Conservation (phyloP, 2,888 invertebrate genomes). For the Arenicola marina region DNA sequence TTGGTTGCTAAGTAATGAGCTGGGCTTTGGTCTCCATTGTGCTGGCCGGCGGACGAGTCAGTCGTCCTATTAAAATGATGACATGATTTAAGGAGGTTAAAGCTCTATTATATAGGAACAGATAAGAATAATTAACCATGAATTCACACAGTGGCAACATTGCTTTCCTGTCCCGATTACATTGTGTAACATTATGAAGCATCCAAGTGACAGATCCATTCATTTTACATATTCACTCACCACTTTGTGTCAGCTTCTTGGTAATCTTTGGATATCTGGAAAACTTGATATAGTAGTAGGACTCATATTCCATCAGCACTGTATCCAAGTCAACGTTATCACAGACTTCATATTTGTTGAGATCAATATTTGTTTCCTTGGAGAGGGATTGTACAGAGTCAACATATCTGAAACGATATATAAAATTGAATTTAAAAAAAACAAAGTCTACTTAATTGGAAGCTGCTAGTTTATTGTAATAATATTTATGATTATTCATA, state of each 20-base stretch:
- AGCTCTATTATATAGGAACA: too few relatives aligned
- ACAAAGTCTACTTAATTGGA: background rate
- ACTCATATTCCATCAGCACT: constrained; percentile 85
- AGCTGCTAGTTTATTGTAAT: background rate
- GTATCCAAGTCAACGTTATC: constrained; percentile 90
- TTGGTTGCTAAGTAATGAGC: too few relatives aligned
- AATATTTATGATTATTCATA: background rate
- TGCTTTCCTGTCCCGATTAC: too few relatives aligned
- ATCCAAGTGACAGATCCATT: background rate
- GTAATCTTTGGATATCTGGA: constrained; percentile 84
- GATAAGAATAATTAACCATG: too few relatives aligned
- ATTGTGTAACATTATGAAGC: background rate
- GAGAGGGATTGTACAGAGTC: constrained; percentile 71
- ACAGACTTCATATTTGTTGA: constrained; percentile 71
- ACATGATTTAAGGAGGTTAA: too few relatives aligned
- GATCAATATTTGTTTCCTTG: constrained; percentile 73
- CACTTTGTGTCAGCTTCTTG: constrained; percentile 60
- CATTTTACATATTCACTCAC: constrained; percentile 10
- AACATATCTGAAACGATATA: constrained; percentile 60
- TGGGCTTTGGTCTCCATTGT: too few relatives aligned
- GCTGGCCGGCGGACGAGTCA: too few relatives aligned
- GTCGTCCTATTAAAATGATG: too few relatives aligned
- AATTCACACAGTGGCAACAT: too few relatives aligned
- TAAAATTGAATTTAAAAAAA: background rate
- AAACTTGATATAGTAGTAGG: constrained; percentile 83